A percentile compares a stretch with the other conserved stretches of the same genome.
phyloP scores from a whole-genome alignment of 2,888 invertebrate genomes.

The Hydriomena furcata region DNA sequence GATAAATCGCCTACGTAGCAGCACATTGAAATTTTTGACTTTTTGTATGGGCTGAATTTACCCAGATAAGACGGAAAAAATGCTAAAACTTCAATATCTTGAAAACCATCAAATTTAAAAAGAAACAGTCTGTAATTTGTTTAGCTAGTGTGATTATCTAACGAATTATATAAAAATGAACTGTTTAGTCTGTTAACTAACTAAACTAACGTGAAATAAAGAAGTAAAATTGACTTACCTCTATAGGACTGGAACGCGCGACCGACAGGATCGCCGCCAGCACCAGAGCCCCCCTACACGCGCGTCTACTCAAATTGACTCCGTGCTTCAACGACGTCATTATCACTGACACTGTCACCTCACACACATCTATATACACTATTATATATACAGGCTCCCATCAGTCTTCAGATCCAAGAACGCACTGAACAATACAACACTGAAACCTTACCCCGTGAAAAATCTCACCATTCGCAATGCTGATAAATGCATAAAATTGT shows the following conservation, averaged over 20 bases:
- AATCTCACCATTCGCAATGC: slow-evolving; percentile 58
- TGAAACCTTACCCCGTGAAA: slow-evolving; percentile 16
- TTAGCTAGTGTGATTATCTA: too few species aligned
- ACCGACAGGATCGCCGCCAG: slow-evolving; percentile 53
- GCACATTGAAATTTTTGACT: too few species aligned
- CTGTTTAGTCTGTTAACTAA: too few species aligned
- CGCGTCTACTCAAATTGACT: slow-evolving; percentile 87
- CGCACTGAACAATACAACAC: slow-evolving; percentile 16
- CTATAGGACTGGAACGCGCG: slow-evolving; percentile 55
- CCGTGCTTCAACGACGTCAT: slow-evolving; percentile 86
- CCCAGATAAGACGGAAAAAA: too few species aligned
- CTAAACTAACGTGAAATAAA: too few species aligned
- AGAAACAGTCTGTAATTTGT: too few species aligned
- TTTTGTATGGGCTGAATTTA: too few species aligned
- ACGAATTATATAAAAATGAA: too few species aligned
- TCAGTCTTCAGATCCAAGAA: slow-evolving; percentile 16
- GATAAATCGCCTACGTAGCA: too few species aligned
- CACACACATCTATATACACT: slow-evolving; percentile 48
- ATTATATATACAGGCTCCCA: slow-evolving; percentile 16
- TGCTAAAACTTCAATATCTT: too few species aligned
- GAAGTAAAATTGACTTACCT: slow-evolving; percentile 56
- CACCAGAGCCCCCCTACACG: slow-evolving; percentile 81
- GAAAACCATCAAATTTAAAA: too few species aligned
- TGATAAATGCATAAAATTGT: slow-evolving; percentile 46
- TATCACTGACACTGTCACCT: slow-evolving; percentile 50